These are phyloP conservation scores for Sebastes steindachneri DNA, from an alignment of 2,797 vertebrate genomes.

Conservation along the genomic window DNA sequence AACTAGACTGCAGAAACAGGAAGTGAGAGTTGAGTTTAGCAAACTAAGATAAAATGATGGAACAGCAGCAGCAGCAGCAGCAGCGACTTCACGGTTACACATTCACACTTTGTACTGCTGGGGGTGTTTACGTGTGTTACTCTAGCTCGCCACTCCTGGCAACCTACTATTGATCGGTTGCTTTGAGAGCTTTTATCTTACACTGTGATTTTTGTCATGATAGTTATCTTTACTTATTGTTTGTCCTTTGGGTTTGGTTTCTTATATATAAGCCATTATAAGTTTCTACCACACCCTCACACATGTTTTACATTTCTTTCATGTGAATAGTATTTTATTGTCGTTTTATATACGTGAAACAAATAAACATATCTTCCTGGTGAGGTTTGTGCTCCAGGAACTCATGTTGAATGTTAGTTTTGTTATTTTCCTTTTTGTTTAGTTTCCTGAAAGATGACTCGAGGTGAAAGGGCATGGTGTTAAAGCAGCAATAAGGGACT, in stretches of 20 bases:
- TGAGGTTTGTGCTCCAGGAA: not conserved
- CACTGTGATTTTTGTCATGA: too few relatives aligned
- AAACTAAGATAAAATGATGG: not conserved
- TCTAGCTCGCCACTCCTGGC: not conserved
- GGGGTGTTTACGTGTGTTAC: not conserved
- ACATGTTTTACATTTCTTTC: too few relatives aligned
- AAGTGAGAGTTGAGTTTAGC: not conserved
- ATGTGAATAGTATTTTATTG: too few relatives aligned
- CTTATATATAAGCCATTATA: too few relatives aligned
- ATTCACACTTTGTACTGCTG: conserved; percentile 17
- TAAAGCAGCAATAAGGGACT: not conserved
- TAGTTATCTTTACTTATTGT: too few relatives aligned
- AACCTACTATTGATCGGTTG: not conserved
- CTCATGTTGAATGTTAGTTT: not conserved
- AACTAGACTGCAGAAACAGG: not conserved
- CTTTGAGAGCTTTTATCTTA: too few relatives aligned
- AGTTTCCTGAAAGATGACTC: not conserved
- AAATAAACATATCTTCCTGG: not conserved
- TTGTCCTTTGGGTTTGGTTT: too few relatives aligned
- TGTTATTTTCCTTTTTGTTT: not conserved
- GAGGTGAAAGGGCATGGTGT: not conserved
- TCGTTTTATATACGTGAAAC: too few relatives aligned
- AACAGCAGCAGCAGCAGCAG: not conserved
- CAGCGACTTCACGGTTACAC: not conserved
- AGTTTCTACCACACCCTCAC: too few relatives aligned